Percentiles rank a stretch among this genome's conserved stretches.
Conservation (phyloP, 2,888 invertebrate genomes). For the Drosophila pseudotakahashii region DNA sequence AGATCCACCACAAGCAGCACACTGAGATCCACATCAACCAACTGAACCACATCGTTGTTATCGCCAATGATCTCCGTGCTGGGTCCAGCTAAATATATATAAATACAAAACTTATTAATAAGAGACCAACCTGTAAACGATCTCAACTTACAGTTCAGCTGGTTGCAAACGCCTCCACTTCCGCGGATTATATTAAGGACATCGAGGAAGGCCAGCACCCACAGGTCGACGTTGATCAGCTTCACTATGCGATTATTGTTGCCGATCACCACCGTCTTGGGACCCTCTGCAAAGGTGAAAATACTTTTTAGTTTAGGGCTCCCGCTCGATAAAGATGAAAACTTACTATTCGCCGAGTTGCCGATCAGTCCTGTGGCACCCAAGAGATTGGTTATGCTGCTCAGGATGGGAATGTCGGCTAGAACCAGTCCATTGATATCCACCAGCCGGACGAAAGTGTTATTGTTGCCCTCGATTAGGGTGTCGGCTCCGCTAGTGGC, state of each 20-base stretch:
- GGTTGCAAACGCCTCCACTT: slow-evolving; percentile 55
- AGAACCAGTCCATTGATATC: slow-evolving; percentile 1
- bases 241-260: slow-evolving; percentile 49
- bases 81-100: slow-evolving; percentile 38
- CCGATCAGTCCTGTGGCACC: slow-evolving; percentile 1
- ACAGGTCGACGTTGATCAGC: slow-evolving; percentile 55
- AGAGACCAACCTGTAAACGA: accelerated
- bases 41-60: slow-evolving; percentile 42
- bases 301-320: no score
- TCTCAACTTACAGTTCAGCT: slow-evolving; percentile 32
- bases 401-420: neutral
- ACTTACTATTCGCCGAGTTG: slow-evolving; percentile 24
- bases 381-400: neutral
- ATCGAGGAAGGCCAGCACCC: slow-evolving; percentile 37
- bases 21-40: slow-evolving; percentile 50
- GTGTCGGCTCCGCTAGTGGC: neutral
- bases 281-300: slow-evolving; percentile 29
- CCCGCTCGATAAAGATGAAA: no score
- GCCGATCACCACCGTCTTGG: slow-evolving; percentile 48
- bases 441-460: neutral
- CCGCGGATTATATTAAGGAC: slow-evolving; percentile 55
- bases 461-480: neutral
- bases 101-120: neutral
- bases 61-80: slow-evolving; percentile 48
- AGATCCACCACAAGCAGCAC: slow-evolving; percentile 25